These are phyloP conservation scores for Nematostella vectensis DNA, from an alignment of 92 coral and sea anemone genomes.

Conservation along the genomic window DNA sequence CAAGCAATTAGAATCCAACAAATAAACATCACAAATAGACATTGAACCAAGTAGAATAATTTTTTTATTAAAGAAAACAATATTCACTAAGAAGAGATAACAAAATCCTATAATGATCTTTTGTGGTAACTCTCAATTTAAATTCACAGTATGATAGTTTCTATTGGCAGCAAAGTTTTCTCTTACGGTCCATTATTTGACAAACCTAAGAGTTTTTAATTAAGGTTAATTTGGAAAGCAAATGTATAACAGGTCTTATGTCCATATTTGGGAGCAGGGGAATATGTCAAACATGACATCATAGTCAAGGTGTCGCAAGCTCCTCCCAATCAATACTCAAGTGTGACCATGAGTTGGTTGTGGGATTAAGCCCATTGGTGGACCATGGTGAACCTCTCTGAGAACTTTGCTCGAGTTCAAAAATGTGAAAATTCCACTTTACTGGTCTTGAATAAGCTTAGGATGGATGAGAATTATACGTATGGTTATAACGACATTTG, in stretches of 20 bases:
- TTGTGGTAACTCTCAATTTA: no score
- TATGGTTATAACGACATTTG: constrained; percentile 18
- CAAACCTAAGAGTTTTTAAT: background rate
- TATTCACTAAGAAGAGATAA: no score
- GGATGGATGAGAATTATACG: constrained; percentile 16
- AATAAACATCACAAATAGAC: no score
- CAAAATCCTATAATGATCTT: no score
- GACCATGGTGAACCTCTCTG: constrained; percentile 26
- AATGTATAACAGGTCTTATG: no score
- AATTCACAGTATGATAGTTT: no score
- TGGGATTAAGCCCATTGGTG: constrained; percentile 18
- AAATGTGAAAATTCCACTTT: constrained; percentile 8
- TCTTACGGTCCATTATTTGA: no score
- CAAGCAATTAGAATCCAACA: no score
- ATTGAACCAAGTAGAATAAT: no score
- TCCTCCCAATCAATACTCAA: background rate
- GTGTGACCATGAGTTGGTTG: background rate
- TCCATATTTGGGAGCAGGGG: constrained; percentile 14
- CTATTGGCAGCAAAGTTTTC: no score
- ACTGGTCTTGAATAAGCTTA: constrained; percentile 5
- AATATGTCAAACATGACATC: constrained; percentile 11
- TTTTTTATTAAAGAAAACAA: no score
- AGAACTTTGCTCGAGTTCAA: constrained; percentile 14
- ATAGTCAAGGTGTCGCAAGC: constrained; percentile 2
- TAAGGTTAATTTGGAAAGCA: background rate